A percentile compares a stretch with the other conserved stretches of the same genome.
Conservation (phyloP, 2,113 vertebrate genomes). For the Macquaria ambigua region DNA sequence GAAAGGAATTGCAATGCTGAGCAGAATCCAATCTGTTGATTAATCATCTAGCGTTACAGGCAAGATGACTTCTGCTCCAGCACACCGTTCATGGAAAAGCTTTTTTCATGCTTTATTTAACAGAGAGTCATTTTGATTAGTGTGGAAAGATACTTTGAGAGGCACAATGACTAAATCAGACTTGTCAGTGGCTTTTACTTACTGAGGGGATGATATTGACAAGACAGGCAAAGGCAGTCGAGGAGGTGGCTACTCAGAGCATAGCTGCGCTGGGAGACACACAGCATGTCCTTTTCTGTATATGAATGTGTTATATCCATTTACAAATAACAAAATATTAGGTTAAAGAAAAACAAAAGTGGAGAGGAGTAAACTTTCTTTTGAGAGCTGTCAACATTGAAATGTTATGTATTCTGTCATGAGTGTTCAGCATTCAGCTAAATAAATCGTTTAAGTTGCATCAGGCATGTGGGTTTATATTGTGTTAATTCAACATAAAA, state of each 20-base stretch:
- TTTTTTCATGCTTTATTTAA: slow-evolving; percentile 99
- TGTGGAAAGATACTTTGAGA: slow-evolving; percentile 94
- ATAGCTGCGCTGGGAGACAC: slow-evolving; percentile 23
- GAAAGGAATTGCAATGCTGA: slow-evolving; percentile 76
- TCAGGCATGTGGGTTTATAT: no score
- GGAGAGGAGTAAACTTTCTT: no score
- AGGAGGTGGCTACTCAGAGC: slow-evolving; percentile 22
- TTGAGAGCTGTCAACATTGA: no score
- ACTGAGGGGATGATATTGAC: slow-evolving; percentile 84
- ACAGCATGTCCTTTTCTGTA: not conserved
- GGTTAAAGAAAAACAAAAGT: no score
- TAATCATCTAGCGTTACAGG: slow-evolving; percentile 87
- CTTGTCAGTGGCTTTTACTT: slow-evolving; percentile 89
- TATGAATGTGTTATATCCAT: not conserved
- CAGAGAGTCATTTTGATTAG: slow-evolving; percentile 98
- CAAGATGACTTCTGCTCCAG: slow-evolving; percentile 90
- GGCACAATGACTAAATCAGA: slow-evolving; percentile 93
- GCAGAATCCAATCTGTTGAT: slow-evolving; percentile 92
- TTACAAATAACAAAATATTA: not conserved
- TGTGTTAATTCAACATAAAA: no score
- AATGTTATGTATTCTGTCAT: no score
- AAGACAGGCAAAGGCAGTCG: slow-evolving; percentile 67
- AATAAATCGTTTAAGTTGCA: no score
- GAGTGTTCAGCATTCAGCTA: no score
- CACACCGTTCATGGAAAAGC: slow-evolving; percentile 92